Evolutionary conservation across 2,888 invertebrate species (phyloP).

Genomic region (Cheilosia vernalis): DNA sequence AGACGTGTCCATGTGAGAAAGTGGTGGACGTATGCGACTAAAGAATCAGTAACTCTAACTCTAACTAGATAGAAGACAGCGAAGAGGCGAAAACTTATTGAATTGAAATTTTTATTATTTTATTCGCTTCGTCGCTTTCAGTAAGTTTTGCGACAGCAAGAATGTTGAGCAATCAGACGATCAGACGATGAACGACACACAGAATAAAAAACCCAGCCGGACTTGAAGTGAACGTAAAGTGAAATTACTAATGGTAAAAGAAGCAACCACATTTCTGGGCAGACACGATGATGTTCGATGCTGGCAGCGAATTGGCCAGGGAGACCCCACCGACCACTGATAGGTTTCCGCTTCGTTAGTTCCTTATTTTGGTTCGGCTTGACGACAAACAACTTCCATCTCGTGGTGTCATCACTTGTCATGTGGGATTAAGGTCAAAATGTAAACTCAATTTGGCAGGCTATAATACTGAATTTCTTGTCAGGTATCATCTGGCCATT

Average conservation of each 20-base stretch:
- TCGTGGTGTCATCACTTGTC: constrained; percentile 20
- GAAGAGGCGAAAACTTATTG: constrained; percentile 56
- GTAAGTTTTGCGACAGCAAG: constrained; percentile 37
- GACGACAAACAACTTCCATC: constrained; percentile 5
- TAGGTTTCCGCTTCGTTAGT: constrained; percentile 32
- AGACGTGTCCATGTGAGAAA: constrained; percentile 9
- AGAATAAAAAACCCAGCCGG: neutral
- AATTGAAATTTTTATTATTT: constrained; percentile 68
- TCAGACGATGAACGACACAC: constrained; percentile 44
- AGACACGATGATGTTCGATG: neutral
- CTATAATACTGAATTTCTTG: constrained; percentile 61
- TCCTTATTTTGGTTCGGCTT: constrained; percentile 27
- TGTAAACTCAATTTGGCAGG: constrained; percentile 51
- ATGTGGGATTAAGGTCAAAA: constrained; percentile 17
- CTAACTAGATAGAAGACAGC: neutral
- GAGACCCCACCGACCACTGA: neutral
- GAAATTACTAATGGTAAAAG: constrained; percentile 47
- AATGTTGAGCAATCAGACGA: constrained; percentile 48
- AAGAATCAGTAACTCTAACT: neutral
- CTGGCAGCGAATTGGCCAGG: neutral
- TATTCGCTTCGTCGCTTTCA: constrained; percentile 56
- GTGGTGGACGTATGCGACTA: neutral
- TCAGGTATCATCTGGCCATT: constrained; percentile 36
- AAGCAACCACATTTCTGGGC: constrained; percentile 13
- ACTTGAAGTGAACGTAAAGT: constrained; percentile 36